Base-by-base conservation (phyloP, 2,113 vertebrate genomes). In the Strix uralensis region DNA sequence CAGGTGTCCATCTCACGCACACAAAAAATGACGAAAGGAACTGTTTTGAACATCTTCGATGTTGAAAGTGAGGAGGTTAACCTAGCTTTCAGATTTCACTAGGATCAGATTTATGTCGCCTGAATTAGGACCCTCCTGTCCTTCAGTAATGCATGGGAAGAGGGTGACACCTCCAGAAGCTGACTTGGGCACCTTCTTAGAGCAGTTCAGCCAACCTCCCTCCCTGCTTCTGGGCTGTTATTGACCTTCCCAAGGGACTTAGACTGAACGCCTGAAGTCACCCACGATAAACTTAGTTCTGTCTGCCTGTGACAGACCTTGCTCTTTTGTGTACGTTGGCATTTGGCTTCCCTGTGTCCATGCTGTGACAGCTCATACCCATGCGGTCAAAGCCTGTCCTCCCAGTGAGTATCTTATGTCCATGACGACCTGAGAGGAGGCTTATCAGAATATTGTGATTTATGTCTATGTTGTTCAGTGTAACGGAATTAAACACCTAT, bases 311-410 rank as follows among this genome's bases (percentile, higher is more conserved):
- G 13, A 26, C 52, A 51, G 73, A 54, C 61, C 51, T 62, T 52
- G 42, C 29, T 72, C 18, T 81, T 88, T 34, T 47, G 22, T 74
- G 55, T 63, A n/a, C 2, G 0, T 25, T 57, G 42, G 9, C 54
- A 23, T 59, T 81, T 1, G 4, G 10, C 51, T 84, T 87, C 15
- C 19, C 47, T 0, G 0, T 62, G 47, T 40, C 51, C 46, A 14
- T 3, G 42, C 40, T 70, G 36, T 52, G 40, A 55, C 36, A 40
- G 54, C 30, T 71, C 38, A 46, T 59, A 62, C 36, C 51, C 13
- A 7, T 27, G 69, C 0, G 3, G 32, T 91, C 80, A 81, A 42
- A 81, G 30, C 77, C 38, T 46, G 0, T 40, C 47, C 34, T 77
- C 16, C n/a, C 38, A 57, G 63, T 1, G 5, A 18, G 8, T 90